Evolutionary conservation across 1,140 invertebrate species (phyloP).

Genomic region (Drosophila suzukii): DNA sequence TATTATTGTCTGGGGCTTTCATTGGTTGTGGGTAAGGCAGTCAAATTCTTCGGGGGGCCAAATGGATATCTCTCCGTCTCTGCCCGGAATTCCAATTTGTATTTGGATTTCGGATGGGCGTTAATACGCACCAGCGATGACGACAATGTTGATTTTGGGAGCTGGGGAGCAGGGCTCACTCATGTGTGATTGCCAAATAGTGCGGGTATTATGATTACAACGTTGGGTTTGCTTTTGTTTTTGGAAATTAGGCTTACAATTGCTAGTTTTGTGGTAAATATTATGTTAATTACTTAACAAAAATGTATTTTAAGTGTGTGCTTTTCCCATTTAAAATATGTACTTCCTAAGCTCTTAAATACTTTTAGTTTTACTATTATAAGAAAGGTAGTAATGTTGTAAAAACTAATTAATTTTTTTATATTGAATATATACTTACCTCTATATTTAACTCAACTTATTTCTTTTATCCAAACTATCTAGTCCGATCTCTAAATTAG

Average conservation of each 20-base stretch:
- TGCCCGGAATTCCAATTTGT: conserved; percentile 65
- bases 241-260: no score
- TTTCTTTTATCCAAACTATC: background rate
- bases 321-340: no score
- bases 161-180: conserved; percentile 29
- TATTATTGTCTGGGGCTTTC: conserved; percentile 75
- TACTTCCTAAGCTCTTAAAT: no score
- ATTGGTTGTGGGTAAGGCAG: conserved; percentile 9
- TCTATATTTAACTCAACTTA: background rate
- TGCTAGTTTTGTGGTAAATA: no score
- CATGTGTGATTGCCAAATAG: conserved; percentile 60
- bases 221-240: background rate
- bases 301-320: no score
- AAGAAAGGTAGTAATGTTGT: no score
- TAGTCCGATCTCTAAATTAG: background rate
- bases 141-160: conserved; percentile 27
- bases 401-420: no score
- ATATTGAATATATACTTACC: no score
- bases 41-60: background rate
- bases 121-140: conserved; percentile 54
- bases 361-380: no score
- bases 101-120: conserved; percentile 52
- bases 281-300: no score
- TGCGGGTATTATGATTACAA: background rate
- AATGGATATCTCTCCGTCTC: conserved; percentile 1